A percentile compares a stretch with the other conserved stretches of the same genome.
These are phyloP conservation scores for Noctua fimbriata DNA, from an alignment of 2,888 invertebrate genomes.

Conservation along the genomic window DNA sequence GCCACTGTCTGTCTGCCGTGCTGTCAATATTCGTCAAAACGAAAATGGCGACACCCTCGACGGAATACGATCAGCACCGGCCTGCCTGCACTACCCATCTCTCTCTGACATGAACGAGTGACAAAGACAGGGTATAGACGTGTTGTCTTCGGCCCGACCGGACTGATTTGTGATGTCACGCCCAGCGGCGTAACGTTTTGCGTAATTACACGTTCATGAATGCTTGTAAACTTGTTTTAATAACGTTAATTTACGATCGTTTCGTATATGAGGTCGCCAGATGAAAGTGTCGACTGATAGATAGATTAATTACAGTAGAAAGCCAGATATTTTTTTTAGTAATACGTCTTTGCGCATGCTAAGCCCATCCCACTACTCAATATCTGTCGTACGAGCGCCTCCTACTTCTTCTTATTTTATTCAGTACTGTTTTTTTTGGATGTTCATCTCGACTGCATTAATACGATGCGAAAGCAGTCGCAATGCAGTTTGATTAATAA, in stretches of 20 bases:
- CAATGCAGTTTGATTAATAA: conserved; percentile 89
- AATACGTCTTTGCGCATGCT: conserved; percentile 89
- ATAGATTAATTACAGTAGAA: conserved; percentile 82
- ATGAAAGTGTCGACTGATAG: conserved; percentile 84
- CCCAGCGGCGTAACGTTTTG: conserved; percentile 91
- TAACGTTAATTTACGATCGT: conserved; percentile 87
- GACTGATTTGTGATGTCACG: conserved; percentile 91
- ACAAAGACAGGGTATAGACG: conserved; percentile 80
- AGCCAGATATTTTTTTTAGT: conserved; percentile 77
- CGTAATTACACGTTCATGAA: conserved; percentile 88
- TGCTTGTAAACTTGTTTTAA: conserved; percentile 88
- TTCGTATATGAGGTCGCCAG: conserved; percentile 83
- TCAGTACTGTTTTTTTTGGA: conserved; percentile 83
- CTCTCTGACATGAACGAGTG: conserved; percentile 68
- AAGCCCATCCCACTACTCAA: conserved; percentile 90
- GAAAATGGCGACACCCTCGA: conserved; percentile 93
- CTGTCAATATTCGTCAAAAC: conserved; percentile 94
- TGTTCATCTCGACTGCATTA: conserved; percentile 87
- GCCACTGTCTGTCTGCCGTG: conserved; percentile 90
- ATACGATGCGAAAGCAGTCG: conserved; percentile 80
- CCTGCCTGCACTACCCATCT: conserved; percentile 78
- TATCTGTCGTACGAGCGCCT: conserved; percentile 89
- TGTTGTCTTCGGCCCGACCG: conserved; percentile 87
- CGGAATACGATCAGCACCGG: conserved; percentile 89
- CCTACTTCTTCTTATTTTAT: conserved; percentile 90